Percentiles rank a stretch among this genome's conserved stretches.
Evolutionary conservation across 2,797 vertebrate species (phyloP).

Genomic region (Meda fulgida): DNA sequence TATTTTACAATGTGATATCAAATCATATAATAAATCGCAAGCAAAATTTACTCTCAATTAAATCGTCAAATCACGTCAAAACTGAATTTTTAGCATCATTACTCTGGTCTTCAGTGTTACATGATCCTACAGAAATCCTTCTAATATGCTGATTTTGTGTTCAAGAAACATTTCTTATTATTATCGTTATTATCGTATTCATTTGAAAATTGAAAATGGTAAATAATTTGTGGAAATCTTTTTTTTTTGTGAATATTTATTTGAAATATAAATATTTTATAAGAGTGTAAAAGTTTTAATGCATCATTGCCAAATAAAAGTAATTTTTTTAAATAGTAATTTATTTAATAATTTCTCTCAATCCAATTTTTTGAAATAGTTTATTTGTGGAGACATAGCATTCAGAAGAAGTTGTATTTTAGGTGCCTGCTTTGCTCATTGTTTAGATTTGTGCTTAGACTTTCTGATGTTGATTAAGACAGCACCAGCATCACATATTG

Average conservation of each 20-base stretch:
- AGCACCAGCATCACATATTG: not conserved
- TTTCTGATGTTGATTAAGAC: conserved; percentile 30
- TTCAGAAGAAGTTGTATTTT: not conserved
- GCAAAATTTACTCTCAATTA: too few species aligned
- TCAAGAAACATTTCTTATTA: too few species aligned
- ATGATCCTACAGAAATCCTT: not conserved
- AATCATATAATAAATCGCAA: too few species aligned
- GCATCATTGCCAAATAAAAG: not conserved
- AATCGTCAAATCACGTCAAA: too few species aligned
- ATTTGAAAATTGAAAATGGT: not conserved
- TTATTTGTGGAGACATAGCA: not conserved
- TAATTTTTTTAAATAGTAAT: not conserved
- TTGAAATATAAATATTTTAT: not conserved
- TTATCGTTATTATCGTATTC: too few species aligned
- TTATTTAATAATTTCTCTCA: not conserved
- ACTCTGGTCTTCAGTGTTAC: too few species aligned
- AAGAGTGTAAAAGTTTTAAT: not conserved
- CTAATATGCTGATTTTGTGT: too few species aligned
- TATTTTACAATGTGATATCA: too few species aligned
- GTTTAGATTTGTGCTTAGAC: conserved; percentile 37
- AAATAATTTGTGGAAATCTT: not conserved
- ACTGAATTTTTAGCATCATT: not conserved
- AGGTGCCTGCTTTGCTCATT: not conserved
- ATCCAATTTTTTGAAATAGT: not conserved
- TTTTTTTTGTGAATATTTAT: not conserved